A percentile compares a stretch with the other conserved stretches of the same genome.
phyloP scores from a whole-genome alignment of 2,113 vertebrate genomes.

The Pelvicachromis taeniatus region DNA sequence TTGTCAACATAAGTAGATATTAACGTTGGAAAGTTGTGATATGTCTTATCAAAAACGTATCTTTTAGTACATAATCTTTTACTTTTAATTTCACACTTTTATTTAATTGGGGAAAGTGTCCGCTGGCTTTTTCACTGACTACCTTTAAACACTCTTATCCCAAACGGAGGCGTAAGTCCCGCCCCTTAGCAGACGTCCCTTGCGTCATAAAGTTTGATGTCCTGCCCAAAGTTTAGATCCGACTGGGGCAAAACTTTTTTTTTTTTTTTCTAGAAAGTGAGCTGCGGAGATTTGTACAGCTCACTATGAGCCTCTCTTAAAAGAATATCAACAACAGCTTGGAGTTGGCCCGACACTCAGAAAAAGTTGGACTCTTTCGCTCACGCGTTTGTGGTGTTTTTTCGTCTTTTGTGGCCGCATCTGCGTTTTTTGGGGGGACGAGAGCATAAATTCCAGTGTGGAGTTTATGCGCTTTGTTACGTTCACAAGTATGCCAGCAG shows the following conservation, averaged over 20 bases:
- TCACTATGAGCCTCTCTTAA: constrained; percentile 2
- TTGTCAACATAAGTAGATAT: not conserved
- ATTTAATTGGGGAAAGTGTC: not conserved
- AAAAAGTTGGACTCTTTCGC: not conserved
- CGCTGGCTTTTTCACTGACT: constrained; percentile 1
- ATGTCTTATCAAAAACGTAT: not conserved
- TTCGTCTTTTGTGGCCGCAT: constrained; percentile 1
- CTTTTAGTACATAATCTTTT: not conserved
- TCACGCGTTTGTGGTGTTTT: not conserved
- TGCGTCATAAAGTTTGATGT: constrained; percentile 78
- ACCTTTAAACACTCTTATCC: constrained; percentile 66
- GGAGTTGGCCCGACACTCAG: not conserved
- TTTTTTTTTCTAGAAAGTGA: constrained; percentile 46
- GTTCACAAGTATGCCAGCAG: constrained; percentile 57
- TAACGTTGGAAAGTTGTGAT: not conserved
- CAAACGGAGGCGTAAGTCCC: constrained; percentile 49
- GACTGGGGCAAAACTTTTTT: constrained; percentile 67
- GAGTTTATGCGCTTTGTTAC: constrained; percentile 69
- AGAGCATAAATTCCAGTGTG: constrained; percentile 48
- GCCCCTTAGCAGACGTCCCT: constrained; percentile 63
- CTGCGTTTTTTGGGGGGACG: constrained; percentile 22
- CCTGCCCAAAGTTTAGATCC: constrained; percentile 75
- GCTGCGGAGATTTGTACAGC: constrained; percentile 69
- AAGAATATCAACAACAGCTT: not conserved
- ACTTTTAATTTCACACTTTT: not conserved